Evolutionary conservation across 2,888 invertebrate species (phyloP).

Genomic region (Beris chalybata): DNA sequence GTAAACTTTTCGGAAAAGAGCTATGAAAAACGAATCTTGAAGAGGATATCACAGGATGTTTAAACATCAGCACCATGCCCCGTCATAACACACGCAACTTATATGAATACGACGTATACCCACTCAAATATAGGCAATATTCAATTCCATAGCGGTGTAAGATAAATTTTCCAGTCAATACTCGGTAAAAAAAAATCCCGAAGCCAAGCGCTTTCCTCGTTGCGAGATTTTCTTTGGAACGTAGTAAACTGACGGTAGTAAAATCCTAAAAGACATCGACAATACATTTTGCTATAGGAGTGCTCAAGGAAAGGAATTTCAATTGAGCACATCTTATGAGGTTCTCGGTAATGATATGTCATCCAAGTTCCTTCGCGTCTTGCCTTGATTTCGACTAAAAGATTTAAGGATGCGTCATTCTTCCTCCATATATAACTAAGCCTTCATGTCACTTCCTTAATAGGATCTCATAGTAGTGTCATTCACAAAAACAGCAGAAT

Average conservation of each 20-base stretch:
- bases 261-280: conserved; percentile 23
- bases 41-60: no score
- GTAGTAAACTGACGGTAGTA: conserved; percentile 27
- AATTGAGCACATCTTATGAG: conserved; percentile 20
- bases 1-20: no score
- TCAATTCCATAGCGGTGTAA: background rate
- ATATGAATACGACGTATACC: no score
- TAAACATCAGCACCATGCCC: no score
- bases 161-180: background rate
- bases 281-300: background rate
- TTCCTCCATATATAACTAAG: background rate
- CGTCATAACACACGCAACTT: no score
- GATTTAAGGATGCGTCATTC: conserved; percentile 11
- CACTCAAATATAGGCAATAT: no score
- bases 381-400: background rate
- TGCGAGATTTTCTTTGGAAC: background rate
- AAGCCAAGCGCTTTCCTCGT: background rate
- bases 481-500: conserved; percentile 18
- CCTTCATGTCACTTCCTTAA: background rate
- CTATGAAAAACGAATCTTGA: no score
- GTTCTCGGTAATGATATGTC: conserved; percentile 22
- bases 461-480: conserved; percentile 14
- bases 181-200: background rate
- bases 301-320: background rate
- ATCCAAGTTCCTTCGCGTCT: conserved; percentile 4